Base-by-base conservation (phyloP, 1,140 invertebrate species). In the Platyscapa corneri region DNA sequence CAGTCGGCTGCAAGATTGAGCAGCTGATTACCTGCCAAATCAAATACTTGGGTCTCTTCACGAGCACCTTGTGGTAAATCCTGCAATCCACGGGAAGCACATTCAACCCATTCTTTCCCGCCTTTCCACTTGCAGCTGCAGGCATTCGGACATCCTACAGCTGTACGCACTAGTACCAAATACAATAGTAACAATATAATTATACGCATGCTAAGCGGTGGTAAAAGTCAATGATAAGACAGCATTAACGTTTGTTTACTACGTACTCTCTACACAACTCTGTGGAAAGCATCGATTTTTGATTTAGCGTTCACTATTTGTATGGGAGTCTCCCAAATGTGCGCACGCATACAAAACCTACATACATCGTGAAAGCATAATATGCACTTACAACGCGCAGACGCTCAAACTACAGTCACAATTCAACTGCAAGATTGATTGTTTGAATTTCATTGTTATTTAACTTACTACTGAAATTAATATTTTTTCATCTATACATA, bases 41-140 rank as follows among this genome's bases (percentile, higher is more conserved):
- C 97, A 42, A 98, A 92, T 12, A 98, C 97, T 94, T 98, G 97
- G 0, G 97, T 98, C 88, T 96, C 97, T n/a, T 96, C 95, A 88
- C 97, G 96, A 88, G 98, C 96, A 42, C 96, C 96, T 86, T 95
- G 95, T 1, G 98, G 98, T 67, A 97, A 95, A 10, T 95, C 94
- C 64, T 95, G 95, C n/a, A 97, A 92, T 53, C 95, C 95, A 90
- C 96, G 96, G 72, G 96, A 95, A 20, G 95, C 94, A 92, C 97
- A 98, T 90, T 98, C 97, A 6, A 98, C 97, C 85, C 96, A 97
- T 89, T 97, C 96, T 91, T 98, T 98, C 3, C 97, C 97, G 89
- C 96, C 96, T 91, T 98, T 98, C 97, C 97, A 98, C 89, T 97
- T 98, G 93, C 97, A 98, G 20, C 95, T 94, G 91, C 97, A 98